Evolutionary conservation across 1,140 invertebrate species (phyloP).

Genomic region (Paramacrobiotus metropolitanus): DNA sequence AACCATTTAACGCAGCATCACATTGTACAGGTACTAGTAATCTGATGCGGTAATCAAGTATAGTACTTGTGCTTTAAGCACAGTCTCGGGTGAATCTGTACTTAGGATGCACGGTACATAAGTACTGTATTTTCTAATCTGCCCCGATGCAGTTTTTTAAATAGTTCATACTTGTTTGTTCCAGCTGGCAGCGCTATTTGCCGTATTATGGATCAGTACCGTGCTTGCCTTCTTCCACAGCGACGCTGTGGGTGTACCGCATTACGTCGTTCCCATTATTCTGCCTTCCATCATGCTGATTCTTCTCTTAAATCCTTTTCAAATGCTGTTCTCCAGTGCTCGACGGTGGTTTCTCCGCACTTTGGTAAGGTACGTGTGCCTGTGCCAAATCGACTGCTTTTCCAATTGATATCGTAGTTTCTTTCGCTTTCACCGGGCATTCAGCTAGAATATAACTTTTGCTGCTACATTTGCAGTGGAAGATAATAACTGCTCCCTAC

Average conservation of each 20-base stretch:
- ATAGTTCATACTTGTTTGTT: constrained; percentile 14
- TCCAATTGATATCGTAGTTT: too few species aligned
- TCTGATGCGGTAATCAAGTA: too few species aligned
- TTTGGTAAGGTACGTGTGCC: too few species aligned
- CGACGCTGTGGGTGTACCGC: constrained; percentile 57
- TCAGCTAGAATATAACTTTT: too few species aligned
- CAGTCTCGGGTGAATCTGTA: too few species aligned
- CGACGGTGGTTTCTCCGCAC: constrained; percentile 35
- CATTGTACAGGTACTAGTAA: constrained; percentile 66
- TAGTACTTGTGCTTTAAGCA: too few species aligned
- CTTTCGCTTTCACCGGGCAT: too few species aligned
- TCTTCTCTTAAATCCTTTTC: constrained; percentile 75
- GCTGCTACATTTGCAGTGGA: constrained; percentile 36
- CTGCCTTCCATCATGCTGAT: constrained; percentile 60
- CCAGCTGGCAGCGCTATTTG: constrained; percentile 62
- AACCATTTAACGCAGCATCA: constrained; percentile 86
- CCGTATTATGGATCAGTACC: constrained; percentile 77
- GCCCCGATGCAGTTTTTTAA: too few species aligned
- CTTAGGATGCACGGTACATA: too few species aligned
- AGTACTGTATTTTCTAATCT: too few species aligned
- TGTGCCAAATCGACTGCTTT: too few species aligned
- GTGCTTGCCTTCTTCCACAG: constrained; percentile 48
- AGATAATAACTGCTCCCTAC: constrained; percentile 72
- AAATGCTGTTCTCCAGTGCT: constrained; percentile 73
- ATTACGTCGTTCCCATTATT: constrained; percentile 64